Evolutionary conservation across 2,113 vertebrate genomes (phyloP).

Genomic region (Tringa solitaria): DNA sequence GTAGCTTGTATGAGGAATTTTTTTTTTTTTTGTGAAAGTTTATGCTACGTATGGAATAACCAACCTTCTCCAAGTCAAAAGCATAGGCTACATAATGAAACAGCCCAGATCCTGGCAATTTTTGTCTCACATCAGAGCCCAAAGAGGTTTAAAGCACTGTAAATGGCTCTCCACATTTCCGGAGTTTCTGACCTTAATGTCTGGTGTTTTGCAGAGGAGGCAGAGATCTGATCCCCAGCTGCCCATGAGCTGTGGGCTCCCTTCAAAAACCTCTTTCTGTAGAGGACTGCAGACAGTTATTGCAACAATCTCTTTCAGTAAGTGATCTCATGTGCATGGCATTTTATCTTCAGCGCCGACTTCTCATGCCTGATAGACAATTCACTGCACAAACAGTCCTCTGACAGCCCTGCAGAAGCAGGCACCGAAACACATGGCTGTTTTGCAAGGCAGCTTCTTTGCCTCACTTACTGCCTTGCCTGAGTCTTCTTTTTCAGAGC

Average conservation of each 20-base stretch:
- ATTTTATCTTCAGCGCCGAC: constrained; percentile 3
- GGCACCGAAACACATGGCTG: constrained; percentile 1
- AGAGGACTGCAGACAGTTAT: background rate
- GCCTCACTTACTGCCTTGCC: constrained; percentile 14
- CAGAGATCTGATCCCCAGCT: background rate
- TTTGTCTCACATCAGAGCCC: background rate
- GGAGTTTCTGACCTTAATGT: background rate
- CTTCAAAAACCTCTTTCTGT: background rate
- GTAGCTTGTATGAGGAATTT: background rate
- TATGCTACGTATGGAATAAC: background rate
- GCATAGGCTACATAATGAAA: background rate
- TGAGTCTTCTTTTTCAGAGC: background rate
- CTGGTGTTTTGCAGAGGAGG: background rate
- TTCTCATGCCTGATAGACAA: constrained; percentile 3
- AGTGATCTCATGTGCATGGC: background rate
- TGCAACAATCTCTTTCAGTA: background rate
- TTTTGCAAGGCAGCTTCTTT: constrained; percentile 15
- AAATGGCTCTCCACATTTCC: background rate
- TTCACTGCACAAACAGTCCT: background rate
- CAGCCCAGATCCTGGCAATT: background rate
- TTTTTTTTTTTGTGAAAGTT: background rate
- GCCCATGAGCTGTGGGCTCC: background rate
- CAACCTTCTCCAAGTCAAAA: background rate
- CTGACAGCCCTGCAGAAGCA: constrained; percentile 33
- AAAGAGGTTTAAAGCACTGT: background rate